Conservation (phyloP, 2,888 invertebrate genomes). For the Ischnus inquisitorius region DNA sequence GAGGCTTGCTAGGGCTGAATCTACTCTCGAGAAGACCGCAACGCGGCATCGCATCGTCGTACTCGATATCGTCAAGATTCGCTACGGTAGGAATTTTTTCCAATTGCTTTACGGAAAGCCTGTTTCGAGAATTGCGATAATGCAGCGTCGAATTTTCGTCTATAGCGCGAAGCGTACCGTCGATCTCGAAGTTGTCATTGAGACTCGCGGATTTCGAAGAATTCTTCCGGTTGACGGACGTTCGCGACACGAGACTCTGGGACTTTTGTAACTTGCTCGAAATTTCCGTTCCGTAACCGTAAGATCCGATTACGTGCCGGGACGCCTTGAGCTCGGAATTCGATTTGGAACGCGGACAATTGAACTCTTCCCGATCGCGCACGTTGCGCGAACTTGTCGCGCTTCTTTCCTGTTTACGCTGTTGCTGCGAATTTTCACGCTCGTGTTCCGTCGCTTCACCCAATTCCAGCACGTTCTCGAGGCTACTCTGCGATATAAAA, state of each 20-base stretch:
- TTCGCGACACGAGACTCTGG: not conserved
- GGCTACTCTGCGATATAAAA: slow-evolving; percentile 75
- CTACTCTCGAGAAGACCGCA: slow-evolving; percentile 71
- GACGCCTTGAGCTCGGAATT: slow-evolving; percentile 24
- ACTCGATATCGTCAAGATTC: slow-evolving; percentile 66
- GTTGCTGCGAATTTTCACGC: not conserved
- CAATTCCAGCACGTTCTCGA: slow-evolving; percentile 72
- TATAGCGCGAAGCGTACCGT: not conserved
- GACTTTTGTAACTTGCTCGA: slow-evolving; percentile 34
- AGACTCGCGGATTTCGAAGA: slow-evolving; percentile 18
- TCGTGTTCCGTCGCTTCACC: slow-evolving; percentile 61
- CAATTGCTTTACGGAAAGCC: slow-evolving; percentile 42
- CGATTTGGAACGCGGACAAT: slow-evolving; percentile 26
- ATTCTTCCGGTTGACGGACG: not conserved
- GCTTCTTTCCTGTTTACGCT: not conserved
- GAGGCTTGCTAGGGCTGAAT: slow-evolving; percentile 65
- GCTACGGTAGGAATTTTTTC: slow-evolving; percentile 71
- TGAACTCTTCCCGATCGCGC: not conserved
- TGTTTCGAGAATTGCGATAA: slow-evolving; percentile 14
- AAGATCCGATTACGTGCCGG: slow-evolving; percentile 11
- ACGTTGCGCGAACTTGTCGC: slow-evolving; percentile 26
- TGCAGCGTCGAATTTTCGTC: slow-evolving; percentile 7
- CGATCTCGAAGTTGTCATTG: slow-evolving; percentile 4
- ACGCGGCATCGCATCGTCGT: slow-evolving; percentile 66
- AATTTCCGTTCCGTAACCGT: slow-evolving; percentile 9